phyloP scores from a whole-genome alignment of 2,113 vertebrate species.

The Phoxinus phoxinus region DNA sequence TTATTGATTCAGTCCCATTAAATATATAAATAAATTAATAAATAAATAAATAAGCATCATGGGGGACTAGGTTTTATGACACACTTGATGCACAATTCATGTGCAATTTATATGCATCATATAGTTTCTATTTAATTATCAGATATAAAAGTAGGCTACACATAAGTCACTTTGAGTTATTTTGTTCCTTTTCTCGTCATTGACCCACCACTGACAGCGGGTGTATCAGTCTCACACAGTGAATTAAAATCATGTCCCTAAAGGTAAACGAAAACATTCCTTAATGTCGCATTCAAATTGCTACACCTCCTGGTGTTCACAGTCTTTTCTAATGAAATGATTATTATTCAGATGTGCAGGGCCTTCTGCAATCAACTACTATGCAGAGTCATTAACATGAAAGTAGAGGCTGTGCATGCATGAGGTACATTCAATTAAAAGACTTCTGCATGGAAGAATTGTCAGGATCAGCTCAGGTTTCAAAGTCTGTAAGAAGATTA shows the following conservation, averaged over 20 bases:
- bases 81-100: not conserved
- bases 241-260: conserved; percentile 39
- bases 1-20: not conserved
- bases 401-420: conserved; percentile 27
- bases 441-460: conserved; percentile 27
- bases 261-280: conserved; percentile 17
- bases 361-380: conserved; percentile 42
- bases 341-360: conserved; percentile 48
- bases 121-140: not conserved
- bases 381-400: conserved; percentile 38
- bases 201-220: not conserved
- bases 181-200: not conserved
- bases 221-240: not conserved
- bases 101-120: not conserved
- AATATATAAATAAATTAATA: too few relatives aligned
- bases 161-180: not conserved
- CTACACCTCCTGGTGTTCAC: conserved; percentile 34
- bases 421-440: conserved; percentile 31
- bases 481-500: conserved; percentile 40
- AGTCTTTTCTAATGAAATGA: conserved; percentile 50
- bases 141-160: not conserved
- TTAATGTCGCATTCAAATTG: conserved; percentile 34
- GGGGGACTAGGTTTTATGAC: not conserved
- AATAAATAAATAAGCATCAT: not conserved
- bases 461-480: conserved; percentile 23